These are phyloP conservation scores for Lonchura striata DNA, from an alignment of 2,113 vertebrate genomes.

Conservation along the genomic window DNA sequence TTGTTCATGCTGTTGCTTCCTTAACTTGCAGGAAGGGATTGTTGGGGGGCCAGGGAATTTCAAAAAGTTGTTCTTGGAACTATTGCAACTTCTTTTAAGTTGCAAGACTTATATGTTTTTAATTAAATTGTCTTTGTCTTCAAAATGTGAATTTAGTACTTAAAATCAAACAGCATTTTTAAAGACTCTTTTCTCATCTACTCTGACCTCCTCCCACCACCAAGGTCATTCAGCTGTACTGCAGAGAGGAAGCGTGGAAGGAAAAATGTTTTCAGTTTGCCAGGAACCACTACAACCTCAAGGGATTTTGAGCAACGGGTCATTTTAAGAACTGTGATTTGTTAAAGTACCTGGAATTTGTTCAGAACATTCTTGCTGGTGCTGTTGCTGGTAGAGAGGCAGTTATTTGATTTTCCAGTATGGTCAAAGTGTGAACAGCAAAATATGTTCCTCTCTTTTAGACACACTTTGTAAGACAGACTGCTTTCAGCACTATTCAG, in stretches of 20 bases:
- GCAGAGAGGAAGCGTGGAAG: neutral
- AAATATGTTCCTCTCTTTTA: neutral
- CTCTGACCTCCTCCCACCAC: conserved; percentile 15
- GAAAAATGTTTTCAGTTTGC: neutral
- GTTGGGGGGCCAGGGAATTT: neutral
- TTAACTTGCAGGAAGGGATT: neutral
- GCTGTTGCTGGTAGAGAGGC: neutral
- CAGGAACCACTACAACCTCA: neutral
- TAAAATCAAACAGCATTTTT: neutral
- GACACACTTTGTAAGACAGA: neutral
- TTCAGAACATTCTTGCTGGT: neutral
- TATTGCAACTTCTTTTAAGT: neutral
- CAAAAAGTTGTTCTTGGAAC: neutral
- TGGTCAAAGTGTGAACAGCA: neutral
- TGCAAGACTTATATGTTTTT: neutral
- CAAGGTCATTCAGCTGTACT: conserved; percentile 6
- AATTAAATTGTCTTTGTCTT: neutral
- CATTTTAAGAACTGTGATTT: neutral
- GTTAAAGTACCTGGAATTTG: neutral
- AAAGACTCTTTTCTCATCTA: neutral
- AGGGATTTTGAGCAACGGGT: neutral
- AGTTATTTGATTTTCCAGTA: neutral
- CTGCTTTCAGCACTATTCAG: neutral
- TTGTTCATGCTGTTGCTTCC: neutral
- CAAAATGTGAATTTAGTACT: neutral